Evolutionary conservation across 2,888 invertebrate species (phyloP), one percentile per base, ranked within the genome.

Genomic region (Tanytarsus gracilentus): DNA sequence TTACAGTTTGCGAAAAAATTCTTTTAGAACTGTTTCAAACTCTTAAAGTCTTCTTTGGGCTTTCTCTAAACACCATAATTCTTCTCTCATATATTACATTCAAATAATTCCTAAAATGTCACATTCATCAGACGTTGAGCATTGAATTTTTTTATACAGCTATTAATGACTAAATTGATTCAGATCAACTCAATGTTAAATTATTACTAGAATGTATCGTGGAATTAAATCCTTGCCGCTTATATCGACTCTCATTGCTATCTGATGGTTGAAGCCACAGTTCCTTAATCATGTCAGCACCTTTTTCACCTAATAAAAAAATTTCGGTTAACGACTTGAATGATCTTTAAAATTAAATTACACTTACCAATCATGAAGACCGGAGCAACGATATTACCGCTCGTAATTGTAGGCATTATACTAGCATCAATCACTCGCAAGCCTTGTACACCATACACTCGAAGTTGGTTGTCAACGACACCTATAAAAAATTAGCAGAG

Each of bases 361-460:
- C 33, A 33, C 9, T 44, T 18, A 44, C 79, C 91, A 21, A 92
- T 87, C 91, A 91, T 92, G 27, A 90, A 85, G 0, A 84, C 84
- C 0, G 91, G 90, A 0, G 91, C 92, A 67, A 91, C 90, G 18
- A 88, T 89, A 67, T 92, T 91, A 0, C 91, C 92, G 68, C 85
- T 90, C 0, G 89, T 87, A 33, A 92, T 85, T 1, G 84, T 78
- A 0, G 91, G 92, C 90, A 92, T 92, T 63, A 92, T 85, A 63
- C 88, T 88, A 0, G 90, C 90, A 67, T 92, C 92, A 62, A 91
- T 86, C 0, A 92, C 89, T 55, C 93, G 76, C 23, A 93, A 72
- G 0, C 88, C 88, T 61, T 82, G 75, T 1, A 92, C 74, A 0
- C 91, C 91, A 66, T 88, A 82, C 0, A 89, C 90, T 61, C 83